Base-by-base conservation (phyloP, 2,888 invertebrate genomes). In the Epiblema foenella region DNA sequence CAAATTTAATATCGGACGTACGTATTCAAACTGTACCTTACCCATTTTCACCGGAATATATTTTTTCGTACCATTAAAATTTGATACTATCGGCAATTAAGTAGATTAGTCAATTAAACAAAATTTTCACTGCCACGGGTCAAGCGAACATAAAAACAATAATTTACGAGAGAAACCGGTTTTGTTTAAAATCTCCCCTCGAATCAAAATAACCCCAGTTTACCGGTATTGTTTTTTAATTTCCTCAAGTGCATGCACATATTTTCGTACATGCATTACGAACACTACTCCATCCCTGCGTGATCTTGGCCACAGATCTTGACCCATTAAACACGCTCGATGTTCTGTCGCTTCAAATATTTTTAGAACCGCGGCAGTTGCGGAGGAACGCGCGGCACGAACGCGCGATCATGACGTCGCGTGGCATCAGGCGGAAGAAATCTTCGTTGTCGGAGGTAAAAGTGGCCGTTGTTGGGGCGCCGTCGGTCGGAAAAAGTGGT, bases 401-500 rank as follows among this genome's bases (percentile, higher is more conserved):
- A 56, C 81, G 79, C 75, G 77, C 81, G 79, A 83, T 76, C 78
- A 96, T 96, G 96, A 95, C 97, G 81, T 95, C 97, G 78, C 95
- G 97, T 81, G 97, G 97, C 60, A 97, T 98, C 78, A 94, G 98
- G 79, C 95, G 98, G 81, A 98, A 98, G 94, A 98, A 98, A 91
- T 97, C 98, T 57, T 96, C 97, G 79, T 94, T 98, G 75, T 96
- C 97, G 74, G 98, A 98, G 93, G 97, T 98, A 77, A 98, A 98
- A 94, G 96, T 98, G 80, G 98, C 97, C 54, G 97, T 98, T 78
- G 94, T 98, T 77, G 98, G 98, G 69, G 97, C 97, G 70, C 97
- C 98, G 17, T 96, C 97, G 75, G 98, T 98, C 76, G 98, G 98
- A 74, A 98, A 98, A 94, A 98, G 97, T 90, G 98, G 98, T 98